Evolutionary conservation across 35 echinoderm and acorn worm species (phyloP).

Genomic region (Anneissia japonica): DNA sequence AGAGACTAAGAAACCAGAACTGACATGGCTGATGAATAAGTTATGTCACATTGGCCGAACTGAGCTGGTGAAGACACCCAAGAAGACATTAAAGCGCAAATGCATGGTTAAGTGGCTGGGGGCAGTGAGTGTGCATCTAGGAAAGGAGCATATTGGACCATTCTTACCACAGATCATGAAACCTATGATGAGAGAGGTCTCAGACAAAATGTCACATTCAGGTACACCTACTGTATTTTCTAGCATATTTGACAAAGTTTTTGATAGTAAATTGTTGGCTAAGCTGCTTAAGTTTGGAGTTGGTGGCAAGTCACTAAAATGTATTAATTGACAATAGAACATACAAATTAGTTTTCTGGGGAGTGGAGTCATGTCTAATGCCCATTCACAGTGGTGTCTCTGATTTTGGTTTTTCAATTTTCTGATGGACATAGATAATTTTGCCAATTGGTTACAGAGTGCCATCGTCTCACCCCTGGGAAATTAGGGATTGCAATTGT

Average conservation of each 20-base stretch:
- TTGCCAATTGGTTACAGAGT: too few species aligned
- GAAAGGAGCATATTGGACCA: conserved; percentile 17
- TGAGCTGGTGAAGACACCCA: conserved; percentile 52
- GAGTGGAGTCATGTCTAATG: not conserved
- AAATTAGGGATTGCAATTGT: not conserved
- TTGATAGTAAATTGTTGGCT: not conserved
- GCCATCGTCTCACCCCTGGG: not conserved
- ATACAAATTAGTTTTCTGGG: not conserved
- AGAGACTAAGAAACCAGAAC: not conserved
- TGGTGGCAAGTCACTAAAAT: not conserved
- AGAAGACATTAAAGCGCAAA: conserved; percentile 43
- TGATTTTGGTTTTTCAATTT: too few species aligned
- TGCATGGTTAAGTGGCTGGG: conserved; percentile 80
- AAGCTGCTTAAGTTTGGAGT: not conserved
- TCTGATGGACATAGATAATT: too few species aligned
- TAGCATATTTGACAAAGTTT: not conserved
- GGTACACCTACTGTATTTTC: conserved; percentile 32
- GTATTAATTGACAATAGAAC: not conserved
- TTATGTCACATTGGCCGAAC: conserved; percentile 55
- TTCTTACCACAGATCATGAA: conserved; percentile 58
- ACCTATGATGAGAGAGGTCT: conserved; percentile 45
- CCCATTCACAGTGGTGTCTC: too few species aligned
- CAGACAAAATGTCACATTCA: conserved; percentile 56
- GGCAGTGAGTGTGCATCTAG: conserved; percentile 63
- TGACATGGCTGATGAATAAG: conserved; percentile 63